Conservation (phyloP, 2,888 invertebrate genomes). For the Diogma glabrata region DNA sequence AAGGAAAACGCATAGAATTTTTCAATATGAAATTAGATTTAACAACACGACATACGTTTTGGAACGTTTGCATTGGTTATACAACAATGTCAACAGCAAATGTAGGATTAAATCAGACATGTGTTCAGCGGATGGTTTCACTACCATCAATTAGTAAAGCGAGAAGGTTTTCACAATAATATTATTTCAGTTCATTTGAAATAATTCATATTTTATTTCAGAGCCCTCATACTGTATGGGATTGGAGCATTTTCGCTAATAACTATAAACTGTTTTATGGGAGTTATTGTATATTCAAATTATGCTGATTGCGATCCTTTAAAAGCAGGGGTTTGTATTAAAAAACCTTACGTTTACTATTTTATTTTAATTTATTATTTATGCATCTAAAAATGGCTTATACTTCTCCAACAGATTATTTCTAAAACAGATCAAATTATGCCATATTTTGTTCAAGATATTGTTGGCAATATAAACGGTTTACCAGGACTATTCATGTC, state of each 20-base stretch:
- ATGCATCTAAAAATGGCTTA: no score
- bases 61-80: slow-evolving; percentile 45
- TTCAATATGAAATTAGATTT: slow-evolving; percentile 43
- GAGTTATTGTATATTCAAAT: slow-evolving; percentile 44
- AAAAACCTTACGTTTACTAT: no score
- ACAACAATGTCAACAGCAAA: slow-evolving; percentile 48
- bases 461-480: slow-evolving; percentile 4
- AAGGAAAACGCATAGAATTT: slow-evolving; percentile 32
- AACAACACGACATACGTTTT: no score
- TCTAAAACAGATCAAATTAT: slow-evolving; percentile 31
- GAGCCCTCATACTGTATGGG: slow-evolving; percentile 43
- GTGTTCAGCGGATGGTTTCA: slow-evolving; percentile 57
- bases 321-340: no score
- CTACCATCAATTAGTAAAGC: slow-evolving; percentile 46
- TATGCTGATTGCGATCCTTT: no score
- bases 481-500: slow-evolving; percentile 10
- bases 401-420: no score
- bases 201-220: slow-evolving; percentile 26
- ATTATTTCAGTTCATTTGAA: no score
- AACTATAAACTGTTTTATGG: slow-evolving; percentile 45
- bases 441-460: slow-evolving; percentile 10
- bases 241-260: slow-evolving; percentile 43
- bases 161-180: no score
- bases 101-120: slow-evolving; percentile 57
- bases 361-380: no score